Base-by-base conservation (phyloP, 2,888 invertebrate genomes). In the Dysmachus trigonus region DNA sequence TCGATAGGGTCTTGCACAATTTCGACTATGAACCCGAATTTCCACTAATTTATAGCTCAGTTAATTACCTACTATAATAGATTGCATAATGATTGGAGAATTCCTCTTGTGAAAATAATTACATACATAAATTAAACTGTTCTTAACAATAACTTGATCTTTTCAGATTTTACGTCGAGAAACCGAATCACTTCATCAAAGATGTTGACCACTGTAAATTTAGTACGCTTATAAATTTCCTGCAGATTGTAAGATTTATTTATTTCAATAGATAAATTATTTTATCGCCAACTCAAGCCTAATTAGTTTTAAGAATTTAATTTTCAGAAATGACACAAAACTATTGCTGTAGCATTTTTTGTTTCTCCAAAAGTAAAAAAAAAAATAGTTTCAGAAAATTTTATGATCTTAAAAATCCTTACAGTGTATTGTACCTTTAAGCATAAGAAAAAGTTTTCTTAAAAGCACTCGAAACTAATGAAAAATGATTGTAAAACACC, bases 141-240 rank as follows among this genome's bases (percentile, higher is more conserved):
- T 51, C 2, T 18, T n/a, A 51, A 51, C 5, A 6, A 51, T 51
- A 1, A 0, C 4, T 22, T 72, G 31, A 22, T 85, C 72, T 72
- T 74, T 35, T 73, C 72, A 88, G 88, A 35, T 81, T 13, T 71
- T 88, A 53, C 85, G 87, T n/a, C 85, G 79, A n/a, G 87, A 88
- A 87, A 88, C 88, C 15, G 88, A 88, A 86, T 86, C 53, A 51
- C 74, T 88, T 30, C 88, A 88, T 86, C 62, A 83, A 77, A 83
- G 38, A 30, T 86, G 85, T 85, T 85, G 85, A 85, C 85, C 77
- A 53, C 27, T 30, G 51, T 73, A 81, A 82, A 74, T 51, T 53
- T 51, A 85, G 35, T 85, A 77, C 77, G 74, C 76, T 85, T 85
- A 51, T 74, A 47, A 83, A 41, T 83, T 72, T 72, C 41, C 47